phyloP scores from a whole-genome alignment of 1,140 invertebrate genomes.

The Aleiodes sp. region DNA sequence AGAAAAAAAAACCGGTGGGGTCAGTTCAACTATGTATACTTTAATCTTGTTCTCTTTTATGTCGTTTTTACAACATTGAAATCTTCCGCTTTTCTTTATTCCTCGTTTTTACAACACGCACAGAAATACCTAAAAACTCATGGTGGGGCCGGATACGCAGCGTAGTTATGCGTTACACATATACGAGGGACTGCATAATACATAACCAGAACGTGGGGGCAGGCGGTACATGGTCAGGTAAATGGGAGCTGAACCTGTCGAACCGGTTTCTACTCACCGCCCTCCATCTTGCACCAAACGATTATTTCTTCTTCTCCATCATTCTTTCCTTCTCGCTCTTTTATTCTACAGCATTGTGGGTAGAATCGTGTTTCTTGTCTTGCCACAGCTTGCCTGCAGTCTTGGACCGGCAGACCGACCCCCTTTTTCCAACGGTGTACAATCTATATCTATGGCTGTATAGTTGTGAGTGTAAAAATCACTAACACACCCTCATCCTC shows the following conservation, averaged over 20 bases:
- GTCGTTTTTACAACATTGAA: slow-evolving; percentile 21
- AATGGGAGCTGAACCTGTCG: slow-evolving; percentile 61
- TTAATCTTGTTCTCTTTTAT: slow-evolving; percentile 29
- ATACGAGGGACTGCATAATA: slow-evolving; percentile 55
- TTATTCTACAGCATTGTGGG: not conserved
- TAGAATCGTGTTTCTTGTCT: slow-evolving; percentile 12
- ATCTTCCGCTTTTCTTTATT: not conserved
- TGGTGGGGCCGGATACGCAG: slow-evolving; percentile 37
- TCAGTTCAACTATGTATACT: not conserved
- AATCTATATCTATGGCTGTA: not conserved
- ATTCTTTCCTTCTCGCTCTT: slow-evolving; percentile 25
- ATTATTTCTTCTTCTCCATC: slow-evolving; percentile 24
- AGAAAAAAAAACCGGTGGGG: not conserved
- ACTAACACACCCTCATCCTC: not conserved
- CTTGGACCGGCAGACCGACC: slow-evolving; percentile 4
- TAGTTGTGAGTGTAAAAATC: slow-evolving; percentile 10
- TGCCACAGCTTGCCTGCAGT: slow-evolving; percentile 3
- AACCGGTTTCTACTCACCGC: slow-evolving; percentile 55
- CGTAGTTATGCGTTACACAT: slow-evolving; percentile 60
- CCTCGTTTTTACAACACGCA: slow-evolving; percentile 15
- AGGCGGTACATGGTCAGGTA: slow-evolving; percentile 54
- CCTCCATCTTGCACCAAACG: slow-evolving; percentile 31
- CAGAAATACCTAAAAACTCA: not conserved
- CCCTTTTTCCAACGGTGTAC: slow-evolving; percentile 1
- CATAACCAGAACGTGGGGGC: slow-evolving; percentile 55